Evolutionary conservation across 2,113 vertebrate species (phyloP).

Genomic region (Antigone vipio): DNA sequence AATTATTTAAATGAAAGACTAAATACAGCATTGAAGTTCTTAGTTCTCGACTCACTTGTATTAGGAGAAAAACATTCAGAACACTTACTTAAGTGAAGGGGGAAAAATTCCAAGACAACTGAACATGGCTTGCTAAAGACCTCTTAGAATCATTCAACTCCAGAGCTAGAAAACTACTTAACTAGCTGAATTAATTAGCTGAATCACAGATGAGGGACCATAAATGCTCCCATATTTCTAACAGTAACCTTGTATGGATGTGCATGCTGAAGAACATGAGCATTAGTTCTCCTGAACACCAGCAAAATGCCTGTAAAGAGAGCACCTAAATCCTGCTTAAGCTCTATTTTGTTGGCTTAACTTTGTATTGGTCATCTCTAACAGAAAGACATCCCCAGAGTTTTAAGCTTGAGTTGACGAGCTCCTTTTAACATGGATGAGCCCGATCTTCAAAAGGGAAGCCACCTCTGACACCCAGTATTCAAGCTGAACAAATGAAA

Average conservation of each 20-base stretch:
- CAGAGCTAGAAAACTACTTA: not conserved
- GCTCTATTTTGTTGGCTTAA: not conserved
- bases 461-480: not conserved
- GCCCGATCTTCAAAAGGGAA: not conserved
- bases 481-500: not conserved
- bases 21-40: not conserved
- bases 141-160: not conserved
- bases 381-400: not conserved
- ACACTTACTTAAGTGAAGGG: not conserved
- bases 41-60: not conserved
- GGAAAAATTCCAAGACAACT: not conserved
- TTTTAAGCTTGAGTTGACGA: not conserved
- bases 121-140: not conserved
- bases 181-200: not conserved
- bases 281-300: not conserved
- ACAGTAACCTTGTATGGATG: not conserved
- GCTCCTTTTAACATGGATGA: not conserved
- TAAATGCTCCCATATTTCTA: not conserved
- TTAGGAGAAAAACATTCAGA: not conserved
- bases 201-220: not conserved
- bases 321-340: not conserved
- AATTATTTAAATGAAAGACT: not conserved
- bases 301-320: not conserved
- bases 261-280: not conserved
- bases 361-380: not conserved